phyloP scores from a whole-genome alignment of 2,797 vertebrate species.

The Arctocebus calabarensis region DNA sequence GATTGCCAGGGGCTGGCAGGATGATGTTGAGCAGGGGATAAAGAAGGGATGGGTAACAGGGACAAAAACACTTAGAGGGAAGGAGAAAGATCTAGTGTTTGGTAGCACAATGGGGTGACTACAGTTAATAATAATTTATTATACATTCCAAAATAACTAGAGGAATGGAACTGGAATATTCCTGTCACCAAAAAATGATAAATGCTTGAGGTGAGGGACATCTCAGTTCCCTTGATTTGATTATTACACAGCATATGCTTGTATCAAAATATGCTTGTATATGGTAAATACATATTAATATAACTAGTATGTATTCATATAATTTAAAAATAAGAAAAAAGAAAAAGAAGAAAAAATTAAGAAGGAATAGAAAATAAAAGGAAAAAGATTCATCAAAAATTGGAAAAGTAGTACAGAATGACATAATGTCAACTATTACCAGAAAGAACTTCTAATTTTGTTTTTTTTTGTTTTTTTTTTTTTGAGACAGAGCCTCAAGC shows the following conservation, averaged over 20 bases:
- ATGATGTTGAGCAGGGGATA: background rate
- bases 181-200: background rate
- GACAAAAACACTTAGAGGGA: background rate
- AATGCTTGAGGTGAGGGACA: background rate
- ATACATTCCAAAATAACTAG: background rate
- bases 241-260: background rate
- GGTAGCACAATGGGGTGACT: background rate
- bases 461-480: no score
- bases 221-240: background rate
- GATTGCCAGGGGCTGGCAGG: background rate
- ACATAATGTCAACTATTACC: background rate
- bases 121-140: background rate
- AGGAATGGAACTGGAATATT: background rate
- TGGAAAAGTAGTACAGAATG: background rate
- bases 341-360: background rate
- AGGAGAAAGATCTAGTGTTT: background rate
- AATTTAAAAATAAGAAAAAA: background rate
- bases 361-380: slow-evolving; percentile 10
- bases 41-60: background rate
- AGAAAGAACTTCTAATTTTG: no score
- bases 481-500: no score
- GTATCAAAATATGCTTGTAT: background rate
- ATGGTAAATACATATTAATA: background rate
- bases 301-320: background rate
- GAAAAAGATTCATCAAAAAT: background rate